Evolutionary conservation across 2,797 vertebrate genomes (phyloP).

Genomic region (Dendrocincla fuliginosa): DNA sequence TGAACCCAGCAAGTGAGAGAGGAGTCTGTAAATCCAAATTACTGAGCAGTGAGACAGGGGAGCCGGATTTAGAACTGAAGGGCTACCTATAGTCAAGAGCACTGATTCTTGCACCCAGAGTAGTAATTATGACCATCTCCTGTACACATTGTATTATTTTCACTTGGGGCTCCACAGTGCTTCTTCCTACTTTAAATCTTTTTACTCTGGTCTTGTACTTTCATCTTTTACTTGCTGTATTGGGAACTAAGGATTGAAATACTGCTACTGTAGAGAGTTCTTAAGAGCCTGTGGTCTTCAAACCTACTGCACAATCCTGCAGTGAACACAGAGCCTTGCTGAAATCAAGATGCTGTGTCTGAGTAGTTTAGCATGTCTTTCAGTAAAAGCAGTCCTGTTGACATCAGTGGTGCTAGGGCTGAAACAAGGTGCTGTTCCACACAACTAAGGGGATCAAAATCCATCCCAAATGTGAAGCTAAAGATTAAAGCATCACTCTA

Average conservation of each 20-base stretch:
- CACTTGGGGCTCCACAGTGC: slow-evolving; percentile 7
- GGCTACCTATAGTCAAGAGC: background rate
- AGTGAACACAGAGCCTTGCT: background rate
- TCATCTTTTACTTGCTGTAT: background rate
- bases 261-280: slow-evolving; percentile 63
- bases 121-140: background rate
- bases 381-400: background rate
- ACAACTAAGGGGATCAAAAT: background rate
- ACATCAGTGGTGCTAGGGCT: background rate
- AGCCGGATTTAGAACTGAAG: slow-evolving; percentile 15
- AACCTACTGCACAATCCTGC: background rate
- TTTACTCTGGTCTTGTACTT: slow-evolving; percentile 40
- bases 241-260: slow-evolving; percentile 67
- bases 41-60: background rate
- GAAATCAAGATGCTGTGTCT: background rate
- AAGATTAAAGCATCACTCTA: background rate
- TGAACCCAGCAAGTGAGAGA: background rate
- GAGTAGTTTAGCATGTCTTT: background rate
- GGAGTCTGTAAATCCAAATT: background rate
- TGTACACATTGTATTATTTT: background rate
- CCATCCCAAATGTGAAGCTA: background rate
- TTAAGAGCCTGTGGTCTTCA: background rate
- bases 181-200: slow-evolving; percentile 39
- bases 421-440: background rate
- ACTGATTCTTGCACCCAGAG: background rate